Evolutionary conservation across 2,888 invertebrate genomes (phyloP), one percentile per base, ranked within the genome.

Genomic region (Caenorhabditis panamensis): DNA sequence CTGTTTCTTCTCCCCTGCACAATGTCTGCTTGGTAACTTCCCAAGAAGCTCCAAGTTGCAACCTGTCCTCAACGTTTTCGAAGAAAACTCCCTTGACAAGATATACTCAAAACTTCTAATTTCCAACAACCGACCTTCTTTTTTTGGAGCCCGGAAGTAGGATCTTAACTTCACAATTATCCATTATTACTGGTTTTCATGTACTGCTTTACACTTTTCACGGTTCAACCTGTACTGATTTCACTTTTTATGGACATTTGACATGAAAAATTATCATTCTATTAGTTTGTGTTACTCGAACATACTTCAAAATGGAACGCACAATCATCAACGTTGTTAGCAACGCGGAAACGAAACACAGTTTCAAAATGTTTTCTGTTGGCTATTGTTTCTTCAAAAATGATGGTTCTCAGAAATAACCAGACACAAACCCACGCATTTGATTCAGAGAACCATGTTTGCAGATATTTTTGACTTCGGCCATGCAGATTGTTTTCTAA

Each of bases 1-100:
- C 37, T 80, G 80, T 11, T 80, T 83, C 54, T 83, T 81, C 51
- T 64, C 78, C 13, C 83, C 83, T 1, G 80, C 78, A n/a, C 72
- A 79, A 49, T 81, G 83, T 28, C 41, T 78, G 0, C 56, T 83
- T 6, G 63, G 63, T 4, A 81, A 78, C 18, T 77, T 76, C 66
- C 80, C 80, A 26, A 20, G 22, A 16, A 69, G 75, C 6, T 36
- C 63, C 1, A 44, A 61, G n/a, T 36, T 80, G 16, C 69, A 75
- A 66, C 75, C 80, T 22, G 18, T 80, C 24, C 66, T 80, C 20
- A 58, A 54, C 26, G 69, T 80, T 0, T 80, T 75, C 31, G 80
- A 80, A n/a, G 61, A 72, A 26, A 44, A 24, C 0, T 79, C 79
- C 6, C 26, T 79, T 37, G 28, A 44, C 16, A 44, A 44, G 26